Conservation (phyloP, 2,888 invertebrate genomes). For the Caenorhabditis wallacei region DNA sequence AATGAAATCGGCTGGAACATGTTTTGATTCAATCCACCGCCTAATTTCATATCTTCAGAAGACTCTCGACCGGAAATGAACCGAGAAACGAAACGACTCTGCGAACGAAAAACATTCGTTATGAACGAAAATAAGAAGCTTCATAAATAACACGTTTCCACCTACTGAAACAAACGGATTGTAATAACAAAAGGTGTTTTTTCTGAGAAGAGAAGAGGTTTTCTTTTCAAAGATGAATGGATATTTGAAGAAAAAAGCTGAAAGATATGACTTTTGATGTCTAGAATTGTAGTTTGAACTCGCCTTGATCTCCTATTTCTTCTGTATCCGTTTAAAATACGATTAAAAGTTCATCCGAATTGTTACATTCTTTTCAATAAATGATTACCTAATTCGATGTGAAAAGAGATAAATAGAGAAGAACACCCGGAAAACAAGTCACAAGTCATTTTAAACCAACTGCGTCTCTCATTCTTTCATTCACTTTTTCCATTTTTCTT, state of each 20-base stretch:
- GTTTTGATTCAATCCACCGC: too few species aligned
- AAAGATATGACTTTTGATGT: too few species aligned
- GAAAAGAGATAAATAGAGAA: slow-evolving; percentile 13
- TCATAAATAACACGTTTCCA: slow-evolving; percentile 19
- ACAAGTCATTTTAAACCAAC: slow-evolving; percentile 23
- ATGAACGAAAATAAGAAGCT: not conserved
- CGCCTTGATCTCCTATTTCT: too few species aligned
- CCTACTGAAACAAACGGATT: slow-evolving; percentile 29
- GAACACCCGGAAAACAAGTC: slow-evolving; percentile 34
- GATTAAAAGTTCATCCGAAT: too few species aligned
- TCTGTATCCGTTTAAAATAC: too few species aligned
- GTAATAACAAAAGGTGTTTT: slow-evolving; percentile 35
- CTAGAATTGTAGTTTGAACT: too few species aligned
- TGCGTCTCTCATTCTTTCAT: slow-evolving; percentile 30
- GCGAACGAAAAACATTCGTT: not conserved
- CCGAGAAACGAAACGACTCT: not conserved
- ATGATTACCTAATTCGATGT: slow-evolving; percentile 4
- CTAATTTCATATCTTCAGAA: not conserved
- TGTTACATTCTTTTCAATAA: not conserved
- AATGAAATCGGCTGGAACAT: too few species aligned
- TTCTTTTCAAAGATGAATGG: too few species aligned
- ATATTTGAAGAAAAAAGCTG: too few species aligned
- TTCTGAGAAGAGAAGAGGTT: not conserved
- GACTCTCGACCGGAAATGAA: not conserved
- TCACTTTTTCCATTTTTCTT: not conserved